phyloP scores from a whole-genome alignment of 2,113 vertebrate species.

The Cottus gobio region DNA sequence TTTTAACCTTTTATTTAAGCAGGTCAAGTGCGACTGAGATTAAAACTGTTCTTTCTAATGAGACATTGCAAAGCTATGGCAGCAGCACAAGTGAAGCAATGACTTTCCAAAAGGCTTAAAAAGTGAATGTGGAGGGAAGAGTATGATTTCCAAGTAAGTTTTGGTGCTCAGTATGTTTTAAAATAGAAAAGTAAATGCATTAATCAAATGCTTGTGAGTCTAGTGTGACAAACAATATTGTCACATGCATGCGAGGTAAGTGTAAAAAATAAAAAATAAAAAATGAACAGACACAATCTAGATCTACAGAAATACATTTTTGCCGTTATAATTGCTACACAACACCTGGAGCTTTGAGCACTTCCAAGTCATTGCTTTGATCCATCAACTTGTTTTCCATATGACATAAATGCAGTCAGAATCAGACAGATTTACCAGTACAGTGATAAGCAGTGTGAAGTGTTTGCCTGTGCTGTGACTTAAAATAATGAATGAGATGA shows the following conservation, averaged over 20 bases:
- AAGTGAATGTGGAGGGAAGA: neutral
- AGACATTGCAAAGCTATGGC: neutral
- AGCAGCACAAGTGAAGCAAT: neutral
- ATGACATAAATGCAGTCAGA: slow-evolving; percentile 2
- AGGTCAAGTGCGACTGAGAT: slow-evolving; percentile 7
- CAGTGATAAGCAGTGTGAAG: neutral
- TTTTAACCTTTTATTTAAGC: neutral
- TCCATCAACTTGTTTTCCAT: neutral
- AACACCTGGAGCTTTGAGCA: neutral
- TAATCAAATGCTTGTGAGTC: slow-evolving; percentile 2
- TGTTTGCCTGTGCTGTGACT: slow-evolving; percentile 24
- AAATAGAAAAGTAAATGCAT: neutral
- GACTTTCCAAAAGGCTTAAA: neutral
- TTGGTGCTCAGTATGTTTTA: neutral
- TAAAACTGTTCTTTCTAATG: neutral
- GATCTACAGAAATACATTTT: neutral
- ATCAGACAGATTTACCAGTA: neutral
- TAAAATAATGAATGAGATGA: slow-evolving; percentile 38
- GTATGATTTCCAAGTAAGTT: neutral
- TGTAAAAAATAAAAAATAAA: neutral
- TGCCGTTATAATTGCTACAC: slow-evolving; percentile 1
- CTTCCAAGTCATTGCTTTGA: slow-evolving; percentile 21
- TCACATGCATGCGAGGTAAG: slow-evolving; percentile 5
- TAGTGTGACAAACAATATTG: slow-evolving; percentile 2
- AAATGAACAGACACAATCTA: neutral